Base-by-base conservation (phyloP, 2,113 vertebrate genomes). In the Leuciscus idus region DNA sequence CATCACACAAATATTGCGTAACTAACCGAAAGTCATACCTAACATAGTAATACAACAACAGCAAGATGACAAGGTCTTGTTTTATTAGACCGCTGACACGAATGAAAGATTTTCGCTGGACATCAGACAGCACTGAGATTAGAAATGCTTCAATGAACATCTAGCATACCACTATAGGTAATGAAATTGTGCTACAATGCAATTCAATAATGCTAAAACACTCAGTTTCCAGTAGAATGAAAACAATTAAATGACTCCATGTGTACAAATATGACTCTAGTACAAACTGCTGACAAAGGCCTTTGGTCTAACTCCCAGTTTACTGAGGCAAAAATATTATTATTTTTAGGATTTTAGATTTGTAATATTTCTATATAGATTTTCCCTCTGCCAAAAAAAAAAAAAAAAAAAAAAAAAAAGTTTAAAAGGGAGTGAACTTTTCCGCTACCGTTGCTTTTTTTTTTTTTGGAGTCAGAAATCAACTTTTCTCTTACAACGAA, bases 181-280 rank as follows among this genome's bases (percentile, higher is more conserved):
- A 89, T 89, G 59, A 84, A 84, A 46, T 76, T 84, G 74, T 81
- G 75, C 26, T 50, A 55, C 81, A 21, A 46, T 62, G 68, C 81
- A 86, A 86, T 84, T 76, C 76, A 86, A 84, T 84, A 73, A 77
- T 75, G 80, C 39, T 86, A 86, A 86, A 81, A 43, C 80, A 39
- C 26, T 80, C 74, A 48, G 52, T 48, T 62, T 74, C 62, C 64
- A 57, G 79, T 26, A 59, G 57, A 89, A 30, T 48, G 66, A 82
- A 87, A 89, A 83, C 78, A 85, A 57, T 76, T 19, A 64, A 15
- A 61, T 1, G 46, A 50, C 62, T 43, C 8, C 43, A 43, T 84
- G 55, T 85, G 74, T 59, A 83, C 33, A 23, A 88, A 70, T 79
- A 57, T 36, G 26, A 43, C 70, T 48, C 70, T 19, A 39, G 8